Conservation (phyloP, 1,140 invertebrate genomes). For the Aphelinus certus region DNA sequence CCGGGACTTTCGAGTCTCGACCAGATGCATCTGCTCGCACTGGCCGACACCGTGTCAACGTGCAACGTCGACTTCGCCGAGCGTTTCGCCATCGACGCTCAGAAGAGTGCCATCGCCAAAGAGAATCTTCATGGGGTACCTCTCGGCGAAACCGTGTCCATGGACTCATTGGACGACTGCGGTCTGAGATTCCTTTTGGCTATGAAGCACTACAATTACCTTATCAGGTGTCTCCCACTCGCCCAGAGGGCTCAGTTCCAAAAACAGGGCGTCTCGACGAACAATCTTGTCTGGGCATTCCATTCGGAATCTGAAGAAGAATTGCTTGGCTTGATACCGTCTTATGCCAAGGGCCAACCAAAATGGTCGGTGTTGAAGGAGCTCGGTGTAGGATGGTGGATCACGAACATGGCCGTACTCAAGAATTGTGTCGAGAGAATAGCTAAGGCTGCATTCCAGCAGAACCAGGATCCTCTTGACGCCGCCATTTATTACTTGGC, state of each 20-base stretch:
- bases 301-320: slow-evolving; percentile 99
- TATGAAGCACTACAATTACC: slow-evolving; percentile 97
- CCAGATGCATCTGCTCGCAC: slow-evolving; percentile 97
- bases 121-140: slow-evolving; percentile 74
- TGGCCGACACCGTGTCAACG: slow-evolving; percentile 97
- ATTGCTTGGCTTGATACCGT: slow-evolving; percentile 89
- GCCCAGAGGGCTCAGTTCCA: slow-evolving; percentile 88
- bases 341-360: slow-evolving; percentile 82
- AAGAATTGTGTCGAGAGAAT: slow-evolving; percentile 91
- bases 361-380: slow-evolving; percentile 94
- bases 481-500: slow-evolving; percentile 97
- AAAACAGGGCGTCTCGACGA: slow-evolving; percentile 88
- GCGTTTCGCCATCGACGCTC: slow-evolving; percentile 81
- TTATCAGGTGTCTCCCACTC: slow-evolving; percentile 88
- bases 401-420: slow-evolving; percentile 86
- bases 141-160: slow-evolving; percentile 71
- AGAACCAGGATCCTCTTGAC: slow-evolving; percentile 93
- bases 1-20: slow-evolving; percentile 97
- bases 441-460: slow-evolving; percentile 90
- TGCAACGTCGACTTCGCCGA: slow-evolving; percentile 89
- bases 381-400: slow-evolving; percentile 96
- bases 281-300: slow-evolving; percentile 98
- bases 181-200: slow-evolving; percentile 95
- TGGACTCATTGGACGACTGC: slow-evolving; percentile 96
- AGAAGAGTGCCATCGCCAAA: slow-evolving; percentile 76